These are phyloP conservation scores for Pteria penguin DNA, from an alignment of 2,888 invertebrate species.

Conservation along the genomic window DNA sequence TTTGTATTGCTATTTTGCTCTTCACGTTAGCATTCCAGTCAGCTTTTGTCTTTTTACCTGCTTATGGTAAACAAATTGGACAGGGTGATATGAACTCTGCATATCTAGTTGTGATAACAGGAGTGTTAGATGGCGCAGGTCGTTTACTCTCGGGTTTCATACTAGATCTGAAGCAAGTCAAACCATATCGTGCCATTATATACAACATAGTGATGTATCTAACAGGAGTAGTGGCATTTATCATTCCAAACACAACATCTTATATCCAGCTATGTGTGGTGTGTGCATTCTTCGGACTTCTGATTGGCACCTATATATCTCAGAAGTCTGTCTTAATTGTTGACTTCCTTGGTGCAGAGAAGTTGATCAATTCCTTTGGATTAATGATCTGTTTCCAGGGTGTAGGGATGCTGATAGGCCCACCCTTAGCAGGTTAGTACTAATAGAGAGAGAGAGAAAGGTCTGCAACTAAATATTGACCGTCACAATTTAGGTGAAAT, in stretches of 20 bases:
- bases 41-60: constrained; percentile 68
- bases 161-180: constrained; percentile 58
- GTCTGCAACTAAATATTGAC: too few species aligned
- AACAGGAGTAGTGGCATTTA: constrained; percentile 57
- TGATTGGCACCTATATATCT: constrained; percentile 67
- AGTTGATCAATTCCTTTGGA: constrained; percentile 68
- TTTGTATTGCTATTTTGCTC: constrained; percentile 56
- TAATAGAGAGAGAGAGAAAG: too few species aligned
- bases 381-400: constrained; percentile 68
- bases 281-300: constrained; percentile 61
- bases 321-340: constrained; percentile 73
- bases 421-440: constrained; percentile 68
- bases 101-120: constrained; percentile 63
- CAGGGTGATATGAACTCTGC: constrained; percentile 59
- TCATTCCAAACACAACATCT: constrained; percentile 53
- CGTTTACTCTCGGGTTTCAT: constrained; percentile 61
- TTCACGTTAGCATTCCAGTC: constrained; percentile 60
- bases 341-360: constrained; percentile 68
- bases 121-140: constrained; percentile 61
- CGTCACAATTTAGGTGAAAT: too few species aligned
- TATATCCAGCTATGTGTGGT: constrained; percentile 54
- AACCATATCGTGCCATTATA: constrained; percentile 57
- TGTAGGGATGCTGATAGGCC: constrained; percentile 65
- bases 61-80: constrained; percentile 62
- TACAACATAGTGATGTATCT: constrained; percentile 66